Conservation (phyloP, 2,113 vertebrate species). For the Pelodiscus sinensis region DNA sequence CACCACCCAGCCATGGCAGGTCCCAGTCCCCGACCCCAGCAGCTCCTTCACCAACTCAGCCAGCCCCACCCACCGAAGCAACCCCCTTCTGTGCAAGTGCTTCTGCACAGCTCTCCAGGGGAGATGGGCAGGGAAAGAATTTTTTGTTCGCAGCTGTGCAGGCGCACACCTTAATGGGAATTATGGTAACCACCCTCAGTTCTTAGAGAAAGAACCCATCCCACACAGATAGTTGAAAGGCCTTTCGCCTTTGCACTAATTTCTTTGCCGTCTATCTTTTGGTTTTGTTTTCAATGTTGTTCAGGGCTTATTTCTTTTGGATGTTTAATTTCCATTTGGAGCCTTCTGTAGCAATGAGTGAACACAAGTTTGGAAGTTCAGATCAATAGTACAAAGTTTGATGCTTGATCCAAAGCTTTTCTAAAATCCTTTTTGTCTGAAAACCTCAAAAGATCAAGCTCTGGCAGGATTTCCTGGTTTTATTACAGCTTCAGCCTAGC, state of each 20-base stretch:
- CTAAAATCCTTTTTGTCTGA: neutral
- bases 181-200: neutral
- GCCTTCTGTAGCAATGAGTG: neutral
- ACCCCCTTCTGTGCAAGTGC: no score
- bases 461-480: neutral
- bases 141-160: no score
- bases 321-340: neutral
- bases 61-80: no score
- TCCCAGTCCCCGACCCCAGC: no score
- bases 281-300: neutral
- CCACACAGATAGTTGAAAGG: neutral
- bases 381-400: neutral
- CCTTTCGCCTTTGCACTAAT: neutral
- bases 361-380: neutral
- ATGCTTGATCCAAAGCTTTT: neutral
- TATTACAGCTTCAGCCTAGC: neutral
- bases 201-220: neutral
- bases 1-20: no score
- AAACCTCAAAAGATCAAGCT: neutral
- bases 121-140: no score
- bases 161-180: no score
- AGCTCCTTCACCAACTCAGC: no score
- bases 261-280: neutral
- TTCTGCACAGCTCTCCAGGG: no score
- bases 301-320: neutral